Percentiles rank a stretch among this genome's conserved stretches.
Evolutionary conservation across 2,888 invertebrate genomes (phyloP).

Genomic region (Coecobrya sp.): DNA sequence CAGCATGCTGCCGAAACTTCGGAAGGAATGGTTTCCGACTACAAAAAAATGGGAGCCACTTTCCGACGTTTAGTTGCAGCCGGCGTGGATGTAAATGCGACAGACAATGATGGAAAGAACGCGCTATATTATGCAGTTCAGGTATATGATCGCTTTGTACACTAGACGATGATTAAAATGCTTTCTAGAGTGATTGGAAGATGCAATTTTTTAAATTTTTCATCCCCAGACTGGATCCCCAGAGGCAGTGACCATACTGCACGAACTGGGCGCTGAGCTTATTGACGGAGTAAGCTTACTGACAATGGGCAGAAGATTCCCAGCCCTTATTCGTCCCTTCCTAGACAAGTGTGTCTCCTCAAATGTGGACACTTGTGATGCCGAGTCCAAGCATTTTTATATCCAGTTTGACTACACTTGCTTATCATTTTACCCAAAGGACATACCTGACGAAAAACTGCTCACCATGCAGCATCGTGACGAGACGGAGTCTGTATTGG

Average conservation of each 20-base stretch:
- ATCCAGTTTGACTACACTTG: slow-evolving; percentile 87
- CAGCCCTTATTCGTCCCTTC: slow-evolving; percentile 85
- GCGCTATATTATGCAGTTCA: slow-evolving; percentile 86
- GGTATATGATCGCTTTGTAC: too few species aligned
- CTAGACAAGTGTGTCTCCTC: slow-evolving; percentile 86
- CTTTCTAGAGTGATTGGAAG: too few species aligned
- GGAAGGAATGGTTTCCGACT: slow-evolving; percentile 86
- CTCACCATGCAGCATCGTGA: slow-evolving; percentile 86
- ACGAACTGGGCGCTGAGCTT: slow-evolving; percentile 86
- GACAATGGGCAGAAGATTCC: slow-evolving; percentile 85
- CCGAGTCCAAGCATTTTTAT: slow-evolving; percentile 86
- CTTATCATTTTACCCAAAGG: slow-evolving; percentile 86
- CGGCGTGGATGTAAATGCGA: slow-evolving; percentile 85
- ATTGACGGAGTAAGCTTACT: slow-evolving; percentile 86
- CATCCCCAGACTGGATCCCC: slow-evolving; percentile 87
- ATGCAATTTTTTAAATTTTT: too few species aligned
- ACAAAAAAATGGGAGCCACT: slow-evolving; percentile 86
- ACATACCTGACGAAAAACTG: slow-evolving; percentile 86
- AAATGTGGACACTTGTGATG: slow-evolving; percentile 86
- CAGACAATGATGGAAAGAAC: slow-evolving; percentile 86
- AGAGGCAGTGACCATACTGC: slow-evolving; percentile 85
- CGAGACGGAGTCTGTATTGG: slow-evolving; percentile 86
- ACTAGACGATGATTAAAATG: too few species aligned
- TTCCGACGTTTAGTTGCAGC: slow-evolving; percentile 85
- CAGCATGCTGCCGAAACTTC: slow-evolving; percentile 86